Percentiles rank a stretch among this genome's conserved stretches.
Evolutionary conservation across 2,888 invertebrate species (phyloP).

Genomic region (Halictus quadricinctus): DNA sequence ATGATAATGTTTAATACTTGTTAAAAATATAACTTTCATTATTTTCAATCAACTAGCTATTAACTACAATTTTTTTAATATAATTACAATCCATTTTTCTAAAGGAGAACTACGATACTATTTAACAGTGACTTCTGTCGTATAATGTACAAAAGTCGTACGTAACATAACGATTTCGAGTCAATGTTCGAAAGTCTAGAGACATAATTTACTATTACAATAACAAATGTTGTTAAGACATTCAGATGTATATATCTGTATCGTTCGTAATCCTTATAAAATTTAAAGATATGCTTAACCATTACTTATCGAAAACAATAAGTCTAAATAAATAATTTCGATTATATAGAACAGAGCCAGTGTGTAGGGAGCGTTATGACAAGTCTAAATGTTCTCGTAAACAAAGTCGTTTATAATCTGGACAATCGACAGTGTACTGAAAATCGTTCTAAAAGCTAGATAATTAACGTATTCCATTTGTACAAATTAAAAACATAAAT

Average conservation of each 20-base stretch:
- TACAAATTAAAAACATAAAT: conserved; percentile 70
- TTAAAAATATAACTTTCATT: conserved; percentile 81
- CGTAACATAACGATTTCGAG: conserved; percentile 64
- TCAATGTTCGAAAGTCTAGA: conserved; percentile 61
- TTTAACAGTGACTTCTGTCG: conserved; percentile 67
- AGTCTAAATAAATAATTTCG: not conserved
- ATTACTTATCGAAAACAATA: conserved; percentile 47
- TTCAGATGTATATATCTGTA: conserved; percentile 33
- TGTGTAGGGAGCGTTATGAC: not conserved
- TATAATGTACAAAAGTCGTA: conserved; percentile 54
- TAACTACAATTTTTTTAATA: conserved; percentile 68
- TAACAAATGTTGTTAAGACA: conserved; percentile 51
- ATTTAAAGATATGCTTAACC: conserved; percentile 70
- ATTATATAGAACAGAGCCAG: not conserved
- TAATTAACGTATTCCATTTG: conserved; percentile 61
- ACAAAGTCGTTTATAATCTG: conserved; percentile 34
- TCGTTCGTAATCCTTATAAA: conserved; percentile 53
- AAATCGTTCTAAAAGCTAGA: conserved; percentile 53
- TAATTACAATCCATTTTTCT: conserved; percentile 71
- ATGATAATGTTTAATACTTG: conserved; percentile 77
- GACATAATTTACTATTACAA: conserved; percentile 43
- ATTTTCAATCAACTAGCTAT: conserved; percentile 70
- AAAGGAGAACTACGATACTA: conserved; percentile 70
- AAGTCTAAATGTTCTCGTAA: not conserved
- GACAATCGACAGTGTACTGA: conserved; percentile 49